phyloP scores from a whole-genome alignment of 1,140 invertebrate species.

The Drosophila bocqueti region DNA sequence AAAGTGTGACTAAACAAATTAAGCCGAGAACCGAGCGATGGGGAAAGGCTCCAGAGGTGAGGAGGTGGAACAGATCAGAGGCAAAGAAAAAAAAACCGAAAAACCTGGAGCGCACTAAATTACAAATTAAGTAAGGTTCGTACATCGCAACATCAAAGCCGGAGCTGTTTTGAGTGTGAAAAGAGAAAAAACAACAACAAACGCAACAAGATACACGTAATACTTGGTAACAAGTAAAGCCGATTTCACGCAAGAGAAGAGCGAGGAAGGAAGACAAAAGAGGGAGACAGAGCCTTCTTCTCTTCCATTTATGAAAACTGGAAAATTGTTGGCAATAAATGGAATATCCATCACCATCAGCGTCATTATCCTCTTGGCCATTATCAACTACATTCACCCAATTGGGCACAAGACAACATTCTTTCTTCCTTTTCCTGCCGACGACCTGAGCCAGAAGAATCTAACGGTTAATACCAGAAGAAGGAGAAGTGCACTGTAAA shows the following conservation, averaged over 20 bases:
- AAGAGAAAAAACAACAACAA: constrained; percentile 24
- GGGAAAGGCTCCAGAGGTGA: constrained; percentile 1
- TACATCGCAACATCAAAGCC: constrained; percentile 47
- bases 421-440: constrained; percentile 37
- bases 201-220: constrained; percentile 37
- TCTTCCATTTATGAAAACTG: constrained; percentile 65
- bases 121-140: constrained; percentile 71
- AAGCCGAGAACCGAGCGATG: constrained; percentile 60
- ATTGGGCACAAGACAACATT: constrained; percentile 55
- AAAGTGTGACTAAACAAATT: constrained; percentile 83
- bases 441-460: constrained; percentile 21
- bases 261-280: neutral
- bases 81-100: constrained; percentile 22
- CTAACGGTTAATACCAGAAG: constrained; percentile 54
- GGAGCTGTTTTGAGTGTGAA: constrained; percentile 60
- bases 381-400: constrained; percentile 41
- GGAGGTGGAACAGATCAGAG: constrained; percentile 14
- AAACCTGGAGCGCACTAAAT: constrained; percentile 58
- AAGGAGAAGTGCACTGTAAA: constrained; percentile 16
- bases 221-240: constrained; percentile 43
- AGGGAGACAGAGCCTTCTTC: constrained; percentile 20
- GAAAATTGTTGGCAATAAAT: constrained; percentile 70
- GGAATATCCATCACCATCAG: constrained; percentile 52
- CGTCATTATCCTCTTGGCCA: constrained; percentile 35
- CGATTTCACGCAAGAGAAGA: constrained; percentile 74